A percentile compares a stretch with the other conserved stretches of the same genome.
These are phyloP conservation scores for Trachelus iudaicus DNA, from an alignment of 2,888 invertebrate species.

Conservation along the genomic window DNA sequence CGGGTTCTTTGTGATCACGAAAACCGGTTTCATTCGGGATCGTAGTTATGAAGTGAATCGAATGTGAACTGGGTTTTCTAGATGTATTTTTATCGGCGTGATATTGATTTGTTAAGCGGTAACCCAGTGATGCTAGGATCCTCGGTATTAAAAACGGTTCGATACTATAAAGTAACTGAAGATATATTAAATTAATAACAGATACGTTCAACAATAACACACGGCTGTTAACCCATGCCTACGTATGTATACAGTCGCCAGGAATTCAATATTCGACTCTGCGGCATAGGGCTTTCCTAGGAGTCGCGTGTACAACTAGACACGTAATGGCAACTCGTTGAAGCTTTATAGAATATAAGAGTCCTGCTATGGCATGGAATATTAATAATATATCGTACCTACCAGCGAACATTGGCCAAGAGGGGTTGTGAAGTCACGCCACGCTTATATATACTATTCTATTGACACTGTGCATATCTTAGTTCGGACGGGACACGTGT, in stretches of 20 bases:
- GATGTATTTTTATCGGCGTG: constrained; percentile 28
- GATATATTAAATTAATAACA: background rate
- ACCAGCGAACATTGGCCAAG: background rate
- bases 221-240: background rate
- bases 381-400: background rate
- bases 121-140: background rate
- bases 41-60: constrained; percentile 53
- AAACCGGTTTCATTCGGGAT: constrained; percentile 58
- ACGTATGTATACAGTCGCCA: background rate
- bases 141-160: background rate
- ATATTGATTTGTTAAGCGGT: constrained; percentile 19
- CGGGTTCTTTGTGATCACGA: constrained; percentile 51
- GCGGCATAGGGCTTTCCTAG: background rate
- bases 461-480: background rate
- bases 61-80: constrained; percentile 48
- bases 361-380: background rate
- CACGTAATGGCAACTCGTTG: background rate
- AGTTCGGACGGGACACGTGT: background rate
- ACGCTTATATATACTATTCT: background rate
- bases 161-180: background rate
- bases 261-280: background rate
- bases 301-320: background rate
- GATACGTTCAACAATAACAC: background rate
- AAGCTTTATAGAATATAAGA: background rate
- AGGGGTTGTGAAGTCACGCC: background rate